Conservation (phyloP, 2,888 invertebrate species). For the Drosophila siamana region DNA sequence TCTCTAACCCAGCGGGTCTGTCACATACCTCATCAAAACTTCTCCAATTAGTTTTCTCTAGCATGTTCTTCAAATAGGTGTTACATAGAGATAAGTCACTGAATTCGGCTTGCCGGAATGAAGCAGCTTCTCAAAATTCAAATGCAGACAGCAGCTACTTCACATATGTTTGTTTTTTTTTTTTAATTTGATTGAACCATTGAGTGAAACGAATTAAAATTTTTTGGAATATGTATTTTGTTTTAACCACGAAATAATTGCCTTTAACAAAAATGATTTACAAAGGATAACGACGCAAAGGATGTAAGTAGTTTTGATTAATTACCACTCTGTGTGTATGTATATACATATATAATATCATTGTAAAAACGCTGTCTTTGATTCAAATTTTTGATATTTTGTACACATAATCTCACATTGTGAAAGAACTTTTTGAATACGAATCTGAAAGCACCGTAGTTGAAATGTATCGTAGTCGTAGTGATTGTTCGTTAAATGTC, state of each 20-base stretch:
- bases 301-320: slow-evolving; percentile 83
- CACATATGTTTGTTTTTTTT: background rate
- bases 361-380: slow-evolving; percentile 21
- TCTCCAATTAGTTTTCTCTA: slow-evolving; percentile 5
- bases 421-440: slow-evolving; percentile 1
- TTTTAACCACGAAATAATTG: slow-evolving; percentile 67
- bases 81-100: slow-evolving; percentile 1
- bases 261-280: slow-evolving; percentile 47
- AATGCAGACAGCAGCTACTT: background rate
- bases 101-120: slow-evolving; percentile 17
- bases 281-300: slow-evolving; percentile 83
- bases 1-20: slow-evolving; percentile 15
- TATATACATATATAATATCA: slow-evolving; percentile 26
- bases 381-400: slow-evolving; percentile 28
- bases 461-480: slow-evolving; percentile 20
- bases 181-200: slow-evolving; percentile 36
- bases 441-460: slow-evolving; percentile 7
- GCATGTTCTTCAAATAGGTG: slow-evolving; percentile 35
- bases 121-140: background rate
- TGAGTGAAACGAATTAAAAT: slow-evolving; percentile 47
- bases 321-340: slow-evolving; percentile 21
- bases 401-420: slow-evolving; percentile 43
- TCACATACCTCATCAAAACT: slow-evolving; percentile 18
- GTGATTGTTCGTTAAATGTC: slow-evolving; percentile 24
- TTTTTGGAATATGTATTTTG: slow-evolving; percentile 67